Percentiles rank a stretch among this genome's conserved stretches.
Conservation (phyloP, 2,113 vertebrate genomes). For the Poeciliopsis retropinna region DNA sequence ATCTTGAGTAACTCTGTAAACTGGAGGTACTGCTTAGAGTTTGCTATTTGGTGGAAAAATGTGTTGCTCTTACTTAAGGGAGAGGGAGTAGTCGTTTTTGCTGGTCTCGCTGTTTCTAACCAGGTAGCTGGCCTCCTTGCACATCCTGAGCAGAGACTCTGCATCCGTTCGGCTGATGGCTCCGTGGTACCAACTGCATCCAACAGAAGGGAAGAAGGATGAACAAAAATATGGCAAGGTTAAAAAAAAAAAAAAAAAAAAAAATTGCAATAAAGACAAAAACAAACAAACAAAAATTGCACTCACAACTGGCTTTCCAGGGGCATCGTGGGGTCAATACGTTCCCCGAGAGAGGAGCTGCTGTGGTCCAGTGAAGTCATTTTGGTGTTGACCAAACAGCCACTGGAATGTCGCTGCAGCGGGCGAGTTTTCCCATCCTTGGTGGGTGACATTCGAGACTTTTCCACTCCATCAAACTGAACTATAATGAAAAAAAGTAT, state of each 20-base stretch:
- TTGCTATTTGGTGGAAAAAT: background rate
- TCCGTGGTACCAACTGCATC: constrained; percentile 95
- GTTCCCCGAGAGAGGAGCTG: constrained; percentile 86
- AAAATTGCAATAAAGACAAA: background rate
- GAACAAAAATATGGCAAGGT: background rate
- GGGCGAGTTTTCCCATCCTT: constrained; percentile 88
- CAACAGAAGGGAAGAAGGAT: background rate
- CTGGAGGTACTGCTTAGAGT: background rate
- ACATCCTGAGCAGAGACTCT: constrained; percentile 92
- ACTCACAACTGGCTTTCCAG: constrained; percentile 98
- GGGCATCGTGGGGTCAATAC: constrained; percentile 90
- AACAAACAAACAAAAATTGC: background rate
- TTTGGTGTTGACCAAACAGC: constrained; percentile 88
- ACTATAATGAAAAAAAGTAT: constrained; percentile 76
- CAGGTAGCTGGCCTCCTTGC: constrained; percentile 98
- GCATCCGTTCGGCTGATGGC: constrained; percentile 96
- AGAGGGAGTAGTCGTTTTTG: constrained; percentile 98
- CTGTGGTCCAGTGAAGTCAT: constrained; percentile 83
- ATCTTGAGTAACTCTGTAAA: background rate
- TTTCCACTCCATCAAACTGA: constrained; percentile 88
- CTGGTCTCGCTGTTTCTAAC: constrained; percentile 98
- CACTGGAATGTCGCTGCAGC: constrained; percentile 85
- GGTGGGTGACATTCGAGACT: constrained; percentile 86
- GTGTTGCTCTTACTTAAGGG: constrained; percentile 90
- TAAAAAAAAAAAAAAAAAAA: background rate